Conservation (phyloP, 2,888 invertebrate species). For the Sphaerophoria taeniata region DNA sequence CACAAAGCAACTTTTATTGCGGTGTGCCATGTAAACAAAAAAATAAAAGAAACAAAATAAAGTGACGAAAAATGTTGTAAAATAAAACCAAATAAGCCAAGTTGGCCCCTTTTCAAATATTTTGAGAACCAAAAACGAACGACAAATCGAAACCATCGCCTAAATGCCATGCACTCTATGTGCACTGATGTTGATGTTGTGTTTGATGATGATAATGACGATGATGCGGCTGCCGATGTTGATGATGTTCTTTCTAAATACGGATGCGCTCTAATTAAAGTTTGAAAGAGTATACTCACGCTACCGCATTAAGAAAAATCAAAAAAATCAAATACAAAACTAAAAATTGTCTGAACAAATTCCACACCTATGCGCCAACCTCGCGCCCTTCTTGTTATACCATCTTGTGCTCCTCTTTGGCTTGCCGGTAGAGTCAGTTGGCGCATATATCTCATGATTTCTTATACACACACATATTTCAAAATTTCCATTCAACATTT, state of each 20-base stretch:
- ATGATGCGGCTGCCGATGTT: constrained; percentile 50
- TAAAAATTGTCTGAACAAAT: constrained; percentile 45
- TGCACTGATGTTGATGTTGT: constrained; percentile 44
- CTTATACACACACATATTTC: constrained; percentile 40
- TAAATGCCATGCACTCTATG: constrained; percentile 66
- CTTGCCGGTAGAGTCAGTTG: too few relatives aligned
- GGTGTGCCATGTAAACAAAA: neutral
- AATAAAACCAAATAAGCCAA: constrained; percentile 45
- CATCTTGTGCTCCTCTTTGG: neutral
- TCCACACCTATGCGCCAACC: constrained; percentile 71
- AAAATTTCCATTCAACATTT: constrained; percentile 73
- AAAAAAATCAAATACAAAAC: constrained; percentile 30
- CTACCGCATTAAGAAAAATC: constrained; percentile 55
- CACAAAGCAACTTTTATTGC: too few relatives aligned
- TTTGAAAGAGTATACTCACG: constrained; percentile 72
- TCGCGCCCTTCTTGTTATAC: constrained; percentile 32
- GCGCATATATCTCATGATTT: constrained; percentile 12
- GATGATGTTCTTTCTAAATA: constrained; percentile 73
- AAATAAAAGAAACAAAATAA: constrained; percentile 26
- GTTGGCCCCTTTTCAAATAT: constrained; percentile 73
- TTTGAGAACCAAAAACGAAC: constrained; percentile 39
- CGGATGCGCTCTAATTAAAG: constrained; percentile 75
- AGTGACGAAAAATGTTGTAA: constrained; percentile 25
- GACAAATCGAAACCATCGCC: constrained; percentile 38
- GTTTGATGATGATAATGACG: constrained; percentile 38